Conservation (phyloP, 2,113 vertebrate species). For the Callospermophilus lateralis region DNA sequence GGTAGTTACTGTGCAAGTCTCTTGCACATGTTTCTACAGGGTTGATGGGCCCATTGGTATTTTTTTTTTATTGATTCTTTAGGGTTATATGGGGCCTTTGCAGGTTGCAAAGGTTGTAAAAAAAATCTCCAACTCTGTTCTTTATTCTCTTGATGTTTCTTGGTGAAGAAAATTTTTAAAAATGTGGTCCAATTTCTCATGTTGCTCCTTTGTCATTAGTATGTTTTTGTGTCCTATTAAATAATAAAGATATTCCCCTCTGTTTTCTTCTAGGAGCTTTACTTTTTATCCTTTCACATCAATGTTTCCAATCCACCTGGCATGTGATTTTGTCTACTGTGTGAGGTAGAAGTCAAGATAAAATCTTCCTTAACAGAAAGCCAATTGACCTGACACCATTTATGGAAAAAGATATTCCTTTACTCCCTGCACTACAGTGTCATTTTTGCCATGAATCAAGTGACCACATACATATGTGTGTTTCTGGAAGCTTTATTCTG, state of each 20-base stretch:
- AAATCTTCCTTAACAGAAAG: background rate
- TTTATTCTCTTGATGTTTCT: conserved; percentile 14
- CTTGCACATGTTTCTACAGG: background rate
- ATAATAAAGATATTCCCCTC: background rate
- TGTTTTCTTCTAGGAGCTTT: conserved; percentile 32
- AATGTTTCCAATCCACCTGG: background rate
- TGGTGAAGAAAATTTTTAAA: background rate
- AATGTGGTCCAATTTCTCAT: background rate
- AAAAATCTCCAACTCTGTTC: background rate
- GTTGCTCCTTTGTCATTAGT: background rate
- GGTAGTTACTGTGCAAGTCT: background rate
- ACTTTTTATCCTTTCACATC: background rate
- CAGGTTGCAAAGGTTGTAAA: background rate
- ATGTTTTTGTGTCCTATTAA: background rate
- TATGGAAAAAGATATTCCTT: background rate
- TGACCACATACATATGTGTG: background rate
- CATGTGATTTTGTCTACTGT: conserved; percentile 19
- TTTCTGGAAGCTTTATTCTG: background rate
- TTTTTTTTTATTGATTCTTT: conserved; percentile 38
- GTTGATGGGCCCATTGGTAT: background rate
- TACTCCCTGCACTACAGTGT: background rate
- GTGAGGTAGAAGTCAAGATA: background rate
- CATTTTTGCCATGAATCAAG: background rate
- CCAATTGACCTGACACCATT: background rate
- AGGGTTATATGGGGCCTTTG: background rate